Base-by-base conservation (phyloP, 2,113 vertebrate species). In the Megaleporinus macrocephalus region DNA sequence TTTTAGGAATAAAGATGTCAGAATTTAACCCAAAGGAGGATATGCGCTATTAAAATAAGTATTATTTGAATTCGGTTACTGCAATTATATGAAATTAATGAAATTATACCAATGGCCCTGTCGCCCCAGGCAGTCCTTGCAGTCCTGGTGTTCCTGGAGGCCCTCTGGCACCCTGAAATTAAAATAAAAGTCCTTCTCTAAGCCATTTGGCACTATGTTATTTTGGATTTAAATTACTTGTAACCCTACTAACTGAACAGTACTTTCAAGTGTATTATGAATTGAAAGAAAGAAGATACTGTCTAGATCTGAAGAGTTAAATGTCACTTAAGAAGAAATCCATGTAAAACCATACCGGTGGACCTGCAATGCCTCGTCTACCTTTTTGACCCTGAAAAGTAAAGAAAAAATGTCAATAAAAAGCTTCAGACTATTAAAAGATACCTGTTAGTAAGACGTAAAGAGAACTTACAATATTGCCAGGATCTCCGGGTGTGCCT, bases 51-150 rank as follows among this genome's bases (percentile, higher is more conserved):
- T 9, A 7, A 44, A 44, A 44, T 44, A 10, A 44, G 41, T 44
- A 44, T 9, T 44, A 7, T 44, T 9, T 44, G 11, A 44, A 44
- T 44, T 44, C 4, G 1, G 9, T 44, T 44, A 44, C 9, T 44
- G 4, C 10, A 13, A 12, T n/a, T 9, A 2, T 61, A 61, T 1
- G 30, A 29, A 59, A 13, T 18, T 57, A 24, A 72, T 49, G 5
- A 5, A 29, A 57, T 24, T 20, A 5, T 12, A 95, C 94, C 91
- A 86, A 87, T 61, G 87, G 55, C 68, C 94, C 94, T 5, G 89
- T 74, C n/a, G 86, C 74, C 9, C 94, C 94, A 3, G 84, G 55
- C 6, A 0, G 62, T 7, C 94, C 94, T 24, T 27, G 15, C 3
- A 65, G 16, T 74, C 94, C 94, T 4, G 4, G 7, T 22, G 9